phyloP scores from a whole-genome alignment of 2,113 vertebrate genomes.

The Neotoma lepida region DNA sequence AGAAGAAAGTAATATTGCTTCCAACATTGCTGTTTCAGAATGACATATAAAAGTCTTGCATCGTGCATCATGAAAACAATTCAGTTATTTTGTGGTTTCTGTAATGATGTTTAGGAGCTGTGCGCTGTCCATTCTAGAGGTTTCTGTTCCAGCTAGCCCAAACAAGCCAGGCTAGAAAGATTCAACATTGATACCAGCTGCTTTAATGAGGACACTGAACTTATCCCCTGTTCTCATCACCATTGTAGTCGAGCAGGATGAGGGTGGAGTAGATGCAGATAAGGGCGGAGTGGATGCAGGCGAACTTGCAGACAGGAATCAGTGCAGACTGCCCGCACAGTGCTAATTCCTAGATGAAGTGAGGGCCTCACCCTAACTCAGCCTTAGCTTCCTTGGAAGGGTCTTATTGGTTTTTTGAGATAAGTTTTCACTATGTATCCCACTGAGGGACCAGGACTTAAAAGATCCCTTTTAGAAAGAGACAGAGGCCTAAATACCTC shows the following conservation, averaged over 20 bases:
- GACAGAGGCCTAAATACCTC: neutral
- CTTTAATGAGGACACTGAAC: neutral
- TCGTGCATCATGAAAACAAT: neutral
- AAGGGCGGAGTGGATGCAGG: neutral
- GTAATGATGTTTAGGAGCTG: neutral
- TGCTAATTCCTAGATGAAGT: neutral
- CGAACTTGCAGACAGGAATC: neutral
- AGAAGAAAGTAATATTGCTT: neutral
- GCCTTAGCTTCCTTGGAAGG: neutral
- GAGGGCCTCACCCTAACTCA: neutral
- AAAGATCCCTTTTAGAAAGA: neutral
- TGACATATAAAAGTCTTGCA: neutral
- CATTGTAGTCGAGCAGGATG: neutral
- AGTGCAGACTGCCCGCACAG: fast-evolving
- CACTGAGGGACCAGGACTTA: neutral
- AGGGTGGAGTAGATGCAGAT: neutral
- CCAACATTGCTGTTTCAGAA: neutral
- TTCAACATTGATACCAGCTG: neutral
- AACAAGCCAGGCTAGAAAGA: neutral
- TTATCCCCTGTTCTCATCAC: neutral
- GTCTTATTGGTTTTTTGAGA: neutral
- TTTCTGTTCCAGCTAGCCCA: neutral
- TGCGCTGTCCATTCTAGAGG: neutral
- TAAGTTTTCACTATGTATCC: neutral
- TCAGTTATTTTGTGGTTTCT: neutral